A percentile compares a stretch with the other conserved stretches of the same genome.
These are phyloP conservation scores for Picathartes gymnocephalus DNA, from an alignment of 2,113 vertebrate genomes.

Conservation along the genomic window DNA sequence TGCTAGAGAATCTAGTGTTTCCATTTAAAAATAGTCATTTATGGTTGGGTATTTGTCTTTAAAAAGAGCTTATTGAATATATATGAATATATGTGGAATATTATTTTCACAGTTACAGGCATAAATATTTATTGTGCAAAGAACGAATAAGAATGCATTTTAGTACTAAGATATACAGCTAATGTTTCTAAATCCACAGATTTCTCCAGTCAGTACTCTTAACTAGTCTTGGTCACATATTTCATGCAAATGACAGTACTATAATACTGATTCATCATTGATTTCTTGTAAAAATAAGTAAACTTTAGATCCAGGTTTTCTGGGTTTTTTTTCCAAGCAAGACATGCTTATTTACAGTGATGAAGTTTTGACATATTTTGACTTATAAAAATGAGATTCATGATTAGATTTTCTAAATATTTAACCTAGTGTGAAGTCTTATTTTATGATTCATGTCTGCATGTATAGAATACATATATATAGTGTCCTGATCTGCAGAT, in stretches of 20 bases:
- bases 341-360: background rate
- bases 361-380: background rate
- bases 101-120: background rate
- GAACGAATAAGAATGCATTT: background rate
- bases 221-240: background rate
- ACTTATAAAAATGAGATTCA: background rate
- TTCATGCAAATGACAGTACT: background rate
- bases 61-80: background rate
- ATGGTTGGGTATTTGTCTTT: background rate
- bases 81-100: background rate
- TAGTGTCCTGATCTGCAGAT: background rate
- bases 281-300: background rate
- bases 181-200: background rate
- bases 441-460: background rate
- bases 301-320: background rate
- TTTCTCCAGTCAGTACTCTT: background rate
- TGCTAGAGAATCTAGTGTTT: background rate
- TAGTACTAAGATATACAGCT: background rate
- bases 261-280: background rate
- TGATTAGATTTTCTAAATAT: background rate
- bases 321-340: background rate
- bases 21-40: background rate
- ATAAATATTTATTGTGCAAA: background rate
- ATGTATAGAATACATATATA: background rate
- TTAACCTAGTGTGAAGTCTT: background rate